Evolutionary conservation across 2,888 invertebrate genomes (phyloP).

Genomic region (Poecilus cupreus): DNA sequence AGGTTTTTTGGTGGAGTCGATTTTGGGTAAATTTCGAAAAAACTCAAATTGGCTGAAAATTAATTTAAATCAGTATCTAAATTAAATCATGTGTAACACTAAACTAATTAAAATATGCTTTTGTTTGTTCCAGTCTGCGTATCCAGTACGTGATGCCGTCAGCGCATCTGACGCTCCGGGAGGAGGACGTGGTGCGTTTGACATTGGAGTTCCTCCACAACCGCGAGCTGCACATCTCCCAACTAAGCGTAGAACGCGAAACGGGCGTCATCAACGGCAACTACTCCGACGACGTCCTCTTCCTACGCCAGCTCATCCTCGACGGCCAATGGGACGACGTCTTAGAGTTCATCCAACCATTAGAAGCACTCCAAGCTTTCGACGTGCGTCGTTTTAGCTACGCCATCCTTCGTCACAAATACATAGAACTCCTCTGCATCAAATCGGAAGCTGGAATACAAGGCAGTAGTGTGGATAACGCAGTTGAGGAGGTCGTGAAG

Average conservation of each 20-base stretch:
- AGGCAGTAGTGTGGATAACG: conserved; percentile 89
- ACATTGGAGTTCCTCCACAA: conserved; percentile 91
- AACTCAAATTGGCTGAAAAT: too few relatives aligned
- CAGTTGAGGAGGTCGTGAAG: conserved; percentile 95
- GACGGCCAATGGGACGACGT: conserved; percentile 99
- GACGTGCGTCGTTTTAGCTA: conserved; percentile 90
- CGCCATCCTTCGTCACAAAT: conserved; percentile 92
- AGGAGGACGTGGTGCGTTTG: conserved; percentile 92
- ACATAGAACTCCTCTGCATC: conserved; percentile 94
- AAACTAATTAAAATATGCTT: too few relatives aligned
- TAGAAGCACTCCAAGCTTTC: conserved; percentile 88
- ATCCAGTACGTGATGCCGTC: conserved; percentile 83
- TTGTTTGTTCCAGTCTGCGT: conserved; percentile 69
- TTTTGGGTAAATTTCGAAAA: too few relatives aligned
- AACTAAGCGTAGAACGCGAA: conserved; percentile 93
- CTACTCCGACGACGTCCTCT: conserved; percentile 95
- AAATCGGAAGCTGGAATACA: conserved; percentile 92
- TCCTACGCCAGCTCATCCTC: conserved; percentile 93
- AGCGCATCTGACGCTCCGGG: conserved; percentile 88
- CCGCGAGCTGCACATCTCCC: conserved; percentile 93
- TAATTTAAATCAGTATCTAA: too few relatives aligned
- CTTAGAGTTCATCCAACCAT: conserved; percentile 95
- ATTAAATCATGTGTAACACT: too few relatives aligned
- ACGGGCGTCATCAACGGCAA: conserved; percentile 96
- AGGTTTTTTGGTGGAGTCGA: too few relatives aligned